phyloP scores from a whole-genome alignment of 64 coral and sea anemone genomes.

The Stichodactyla mertensii region DNA sequence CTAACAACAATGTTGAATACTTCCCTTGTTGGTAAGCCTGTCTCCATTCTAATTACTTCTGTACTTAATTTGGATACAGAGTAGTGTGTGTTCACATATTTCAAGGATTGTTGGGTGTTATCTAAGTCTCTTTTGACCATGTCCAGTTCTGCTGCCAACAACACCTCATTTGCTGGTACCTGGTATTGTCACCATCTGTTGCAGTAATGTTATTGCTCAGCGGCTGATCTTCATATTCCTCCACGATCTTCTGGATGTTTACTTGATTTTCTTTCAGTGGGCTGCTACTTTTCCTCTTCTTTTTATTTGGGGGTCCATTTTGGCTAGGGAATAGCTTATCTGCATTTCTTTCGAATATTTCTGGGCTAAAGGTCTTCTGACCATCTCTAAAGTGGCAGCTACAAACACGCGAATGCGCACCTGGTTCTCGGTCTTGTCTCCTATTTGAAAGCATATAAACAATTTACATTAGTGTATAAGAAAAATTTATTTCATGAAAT shows the following conservation, averaged over 20 bases:
- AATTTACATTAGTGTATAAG: no score
- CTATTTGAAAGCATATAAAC: no score
- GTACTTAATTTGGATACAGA: background rate
- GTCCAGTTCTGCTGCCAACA: slow-evolving; percentile 1
- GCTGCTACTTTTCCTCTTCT: background rate
- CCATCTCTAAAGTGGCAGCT: slow-evolving; percentile 40
- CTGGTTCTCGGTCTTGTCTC: slow-evolving; percentile 29
- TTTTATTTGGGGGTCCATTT: background rate
- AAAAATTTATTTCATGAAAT: no score
- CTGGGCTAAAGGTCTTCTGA: slow-evolving; percentile 14
- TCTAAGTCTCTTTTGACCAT: slow-evolving; percentile 6
- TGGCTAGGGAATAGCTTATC: background rate
- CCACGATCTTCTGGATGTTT: background rate
- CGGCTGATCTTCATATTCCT: no score
- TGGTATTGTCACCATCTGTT: no score
- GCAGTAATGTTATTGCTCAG: no score
- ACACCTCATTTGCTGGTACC: no score
- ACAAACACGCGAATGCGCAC: slow-evolving; percentile 23
- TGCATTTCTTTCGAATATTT: slow-evolving; percentile 21
- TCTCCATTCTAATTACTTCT: slow-evolving; percentile 19
- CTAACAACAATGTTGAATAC: slow-evolving; percentile 16
- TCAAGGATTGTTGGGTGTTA: background rate
- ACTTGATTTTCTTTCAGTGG: background rate
- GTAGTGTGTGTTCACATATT: background rate
- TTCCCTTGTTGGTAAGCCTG: slow-evolving; percentile 25